Conservation (phyloP, 1,140 invertebrate genomes). For the Parasteatoda tepidariorum region DNA sequence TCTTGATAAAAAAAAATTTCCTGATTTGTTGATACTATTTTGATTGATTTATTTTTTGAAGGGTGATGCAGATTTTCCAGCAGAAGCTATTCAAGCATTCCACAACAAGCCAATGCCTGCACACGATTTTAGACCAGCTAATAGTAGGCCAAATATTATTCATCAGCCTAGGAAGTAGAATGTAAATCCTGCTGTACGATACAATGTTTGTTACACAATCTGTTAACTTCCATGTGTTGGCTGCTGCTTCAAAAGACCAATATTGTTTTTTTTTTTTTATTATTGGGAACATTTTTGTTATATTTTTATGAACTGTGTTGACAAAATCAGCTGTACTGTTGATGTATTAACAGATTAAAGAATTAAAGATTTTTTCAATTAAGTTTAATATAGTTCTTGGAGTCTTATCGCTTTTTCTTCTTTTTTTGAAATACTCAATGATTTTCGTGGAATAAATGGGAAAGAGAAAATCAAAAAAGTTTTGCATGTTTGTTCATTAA, state of each 20-base stretch:
- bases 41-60: conserved; percentile 65
- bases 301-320: conserved; percentile 30
- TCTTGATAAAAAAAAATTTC: too few relatives aligned
- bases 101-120: conserved; percentile 78
- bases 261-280: conserved; percentile 23
- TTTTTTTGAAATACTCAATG: too few relatives aligned
- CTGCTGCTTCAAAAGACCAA: not conserved
- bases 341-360: not conserved
- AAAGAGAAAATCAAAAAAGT: too few relatives aligned
- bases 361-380: conserved; percentile 46
- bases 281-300: conserved; percentile 55
- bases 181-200: not conserved
- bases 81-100: conserved; percentile 83
- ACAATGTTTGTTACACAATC: not conserved
- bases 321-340: conserved; percentile 1
- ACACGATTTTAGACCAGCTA: conserved; percentile 71
- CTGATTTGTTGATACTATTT: not conserved
- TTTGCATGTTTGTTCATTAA: too few relatives aligned
- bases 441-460: too few relatives aligned
- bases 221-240: not conserved
- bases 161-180: conserved; percentile 83
- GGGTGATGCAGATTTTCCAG: conserved; percentile 88
- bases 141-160: conserved; percentile 74
- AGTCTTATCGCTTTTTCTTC: not conserved
- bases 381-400: not conserved